A percentile compares a stretch with the other conserved stretches of the same genome.
These are phyloP conservation scores for Ochropleura plecta DNA, from an alignment of 2,888 invertebrate genomes.

Conservation along the genomic window DNA sequence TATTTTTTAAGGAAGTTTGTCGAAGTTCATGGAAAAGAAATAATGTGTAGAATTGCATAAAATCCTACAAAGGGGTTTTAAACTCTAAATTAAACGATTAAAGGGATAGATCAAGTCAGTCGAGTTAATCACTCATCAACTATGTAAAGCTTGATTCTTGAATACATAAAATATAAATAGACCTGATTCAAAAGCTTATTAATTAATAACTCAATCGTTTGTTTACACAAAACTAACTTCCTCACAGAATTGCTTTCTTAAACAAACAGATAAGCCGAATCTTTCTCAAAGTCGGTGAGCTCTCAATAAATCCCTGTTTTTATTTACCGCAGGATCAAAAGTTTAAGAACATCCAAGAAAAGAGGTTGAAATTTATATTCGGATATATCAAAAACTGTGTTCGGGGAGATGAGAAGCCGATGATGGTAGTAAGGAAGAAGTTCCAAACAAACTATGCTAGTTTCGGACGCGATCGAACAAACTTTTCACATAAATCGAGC, in stretches of 20 bases:
- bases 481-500: constrained; percentile 84
- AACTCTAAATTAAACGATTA: not conserved
- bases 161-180: constrained; percentile 21
- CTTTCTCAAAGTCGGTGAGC: constrained; percentile 34
- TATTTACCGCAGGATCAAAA: constrained; percentile 62
- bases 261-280: constrained; percentile 48
- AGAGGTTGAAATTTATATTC: constrained; percentile 67
- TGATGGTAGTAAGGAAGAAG: constrained; percentile 66
- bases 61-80: not conserved
- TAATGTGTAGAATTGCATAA: not conserved
- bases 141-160: not conserved
- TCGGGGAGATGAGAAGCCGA: constrained; percentile 69
- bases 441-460: constrained; percentile 75
- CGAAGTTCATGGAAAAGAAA: not conserved
- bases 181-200: constrained; percentile 19
- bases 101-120: not conserved
- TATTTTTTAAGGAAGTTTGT: not conserved
- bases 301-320: constrained; percentile 57
- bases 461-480: constrained; percentile 76
- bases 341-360: constrained; percentile 54
- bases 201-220: constrained; percentile 28
- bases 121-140: not conserved
- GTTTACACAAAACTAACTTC: constrained; percentile 34
- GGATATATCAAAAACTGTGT: constrained; percentile 71
- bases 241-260: constrained; percentile 37